Base-by-base conservation (phyloP, 2,113 vertebrate species). In the Sinocyclocheilus grahami region DNA sequence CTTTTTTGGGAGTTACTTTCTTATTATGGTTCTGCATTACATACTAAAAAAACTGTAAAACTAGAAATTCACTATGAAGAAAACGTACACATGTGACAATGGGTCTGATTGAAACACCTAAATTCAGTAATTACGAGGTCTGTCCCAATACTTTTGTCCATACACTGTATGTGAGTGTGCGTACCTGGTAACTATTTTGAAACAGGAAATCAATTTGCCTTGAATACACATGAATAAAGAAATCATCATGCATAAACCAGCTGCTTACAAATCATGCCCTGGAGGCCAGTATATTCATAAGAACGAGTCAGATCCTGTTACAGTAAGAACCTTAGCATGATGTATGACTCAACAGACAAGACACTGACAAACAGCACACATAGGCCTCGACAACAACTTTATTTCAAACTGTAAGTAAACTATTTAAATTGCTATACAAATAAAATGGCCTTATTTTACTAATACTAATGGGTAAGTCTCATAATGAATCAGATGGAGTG, bases 271-370 rank as follows among this genome's bases (percentile, higher is more conserved):
- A 67, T 75, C 24, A 53, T 75, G 3, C 65, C 46, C 58, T 76
- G 55, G 75, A 39, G 85, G 39, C 80, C 58, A 42, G 60, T 53
- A 81, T 84, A 80, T 72, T 71, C 27, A 62, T 71, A 86, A 86
- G 58, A 60, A 71, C 55, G 48, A 67, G 33, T 89, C 77, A 86
- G 82, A 85, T 87, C 85, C 60, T 82, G 82, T 87, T 85, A 72
- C 16, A 78, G 30, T 60, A 72, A 53, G 20, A 82, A 30, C 30
- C 78, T 20, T 4, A 76, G 71, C 7, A 62, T 13, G 27, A 37
- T 62, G 62, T 12, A 72, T 84, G 63, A 72, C 80, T 60, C 74
- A 83, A 69, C 33, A 83, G 65, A 55, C 76, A 78, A 58, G 55
- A 58, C 6, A 58, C 3, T 58, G 27, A 67, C 27, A 69, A 9